Conservation (phyloP, 2,888 invertebrate genomes). For the Metopia argyrocephala region DNA sequence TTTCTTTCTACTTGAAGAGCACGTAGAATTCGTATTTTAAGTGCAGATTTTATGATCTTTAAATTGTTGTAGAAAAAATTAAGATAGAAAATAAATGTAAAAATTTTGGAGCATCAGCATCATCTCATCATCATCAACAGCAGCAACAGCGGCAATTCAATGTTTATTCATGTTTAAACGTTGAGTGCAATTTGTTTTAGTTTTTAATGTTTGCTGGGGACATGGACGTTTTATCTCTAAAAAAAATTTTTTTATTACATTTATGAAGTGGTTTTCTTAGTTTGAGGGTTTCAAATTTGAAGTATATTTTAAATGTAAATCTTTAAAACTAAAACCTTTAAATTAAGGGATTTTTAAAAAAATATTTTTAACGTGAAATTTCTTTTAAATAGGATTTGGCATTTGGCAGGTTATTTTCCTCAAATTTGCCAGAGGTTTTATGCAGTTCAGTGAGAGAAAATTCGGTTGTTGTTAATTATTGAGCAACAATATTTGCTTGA, state of each 20-base stretch:
- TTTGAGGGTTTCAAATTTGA: not conserved
- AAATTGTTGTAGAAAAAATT: constrained; percentile 4
- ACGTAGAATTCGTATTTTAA: constrained; percentile 27
- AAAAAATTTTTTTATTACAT: not conserved
- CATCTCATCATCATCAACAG: not conserved
- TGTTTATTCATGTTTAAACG: constrained; percentile 39
- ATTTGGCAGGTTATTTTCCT: no score
- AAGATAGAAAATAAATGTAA: not conserved
- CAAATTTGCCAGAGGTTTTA: no score
- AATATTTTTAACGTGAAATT: not conserved
- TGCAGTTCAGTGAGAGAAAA: no score
- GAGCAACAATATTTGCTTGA: no score
- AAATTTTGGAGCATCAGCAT: not conserved
- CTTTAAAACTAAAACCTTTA: no score
- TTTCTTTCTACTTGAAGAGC: constrained; percentile 10
- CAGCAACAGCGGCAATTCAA: constrained; percentile 25
- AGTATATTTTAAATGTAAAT: not conserved
- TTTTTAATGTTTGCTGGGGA: not conserved
- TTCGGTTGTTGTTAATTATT: no score
- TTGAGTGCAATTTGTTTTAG: constrained; percentile 5
- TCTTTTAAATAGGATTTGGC: no score
- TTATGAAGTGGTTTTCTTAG: not conserved
- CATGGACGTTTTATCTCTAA: not conserved
- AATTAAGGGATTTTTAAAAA: no score
- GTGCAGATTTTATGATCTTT: constrained; percentile 41